Percentiles rank a stretch among this genome's conserved stretches.
phyloP scores from a whole-genome alignment of 2,888 invertebrate genomes.

The Aelia acuminata region DNA sequence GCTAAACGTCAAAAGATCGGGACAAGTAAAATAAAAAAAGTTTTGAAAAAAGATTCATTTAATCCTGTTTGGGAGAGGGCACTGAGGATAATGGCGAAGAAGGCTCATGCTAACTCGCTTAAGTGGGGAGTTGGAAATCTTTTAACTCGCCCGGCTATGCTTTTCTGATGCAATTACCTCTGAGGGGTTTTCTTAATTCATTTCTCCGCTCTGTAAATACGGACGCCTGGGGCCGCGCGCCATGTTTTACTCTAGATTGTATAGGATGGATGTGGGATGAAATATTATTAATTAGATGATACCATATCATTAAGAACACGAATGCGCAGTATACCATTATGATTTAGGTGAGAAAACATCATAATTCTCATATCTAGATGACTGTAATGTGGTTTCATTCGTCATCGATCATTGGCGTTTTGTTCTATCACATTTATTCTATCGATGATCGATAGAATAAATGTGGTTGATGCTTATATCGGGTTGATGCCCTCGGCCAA shows the following conservation, averaged over 20 bases:
- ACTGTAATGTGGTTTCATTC: too few relatives aligned
- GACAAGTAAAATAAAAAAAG: slow-evolving; percentile 30
- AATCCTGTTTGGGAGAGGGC: slow-evolving; percentile 42
- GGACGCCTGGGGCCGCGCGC: background rate
- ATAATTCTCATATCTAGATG: too few relatives aligned
- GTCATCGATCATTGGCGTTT: too few relatives aligned
- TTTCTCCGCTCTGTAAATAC: background rate
- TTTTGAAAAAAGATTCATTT: slow-evolving; percentile 52
- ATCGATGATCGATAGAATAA: too few relatives aligned
- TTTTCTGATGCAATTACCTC: slow-evolving; percentile 52
- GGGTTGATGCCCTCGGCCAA: too few relatives aligned
- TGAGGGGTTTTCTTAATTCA: background rate
- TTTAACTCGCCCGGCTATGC: background rate
- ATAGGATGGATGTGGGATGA: background rate
- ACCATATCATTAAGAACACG: background rate
- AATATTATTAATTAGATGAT: background rate
- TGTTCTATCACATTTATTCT: too few relatives aligned
- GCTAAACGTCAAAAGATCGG: slow-evolving; percentile 43
- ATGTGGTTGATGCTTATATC: too few relatives aligned
- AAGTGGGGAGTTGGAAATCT: slow-evolving; percentile 44
- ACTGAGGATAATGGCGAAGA: slow-evolving; percentile 21
- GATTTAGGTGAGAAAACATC: too few relatives aligned
- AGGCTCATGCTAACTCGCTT: slow-evolving; percentile 33
- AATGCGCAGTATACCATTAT: too few relatives aligned
- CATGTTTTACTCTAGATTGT: background rate